Evolutionary conservation across 2,113 vertebrate species (phyloP).

Genomic region (Heloderma charlesbogerti): DNA sequence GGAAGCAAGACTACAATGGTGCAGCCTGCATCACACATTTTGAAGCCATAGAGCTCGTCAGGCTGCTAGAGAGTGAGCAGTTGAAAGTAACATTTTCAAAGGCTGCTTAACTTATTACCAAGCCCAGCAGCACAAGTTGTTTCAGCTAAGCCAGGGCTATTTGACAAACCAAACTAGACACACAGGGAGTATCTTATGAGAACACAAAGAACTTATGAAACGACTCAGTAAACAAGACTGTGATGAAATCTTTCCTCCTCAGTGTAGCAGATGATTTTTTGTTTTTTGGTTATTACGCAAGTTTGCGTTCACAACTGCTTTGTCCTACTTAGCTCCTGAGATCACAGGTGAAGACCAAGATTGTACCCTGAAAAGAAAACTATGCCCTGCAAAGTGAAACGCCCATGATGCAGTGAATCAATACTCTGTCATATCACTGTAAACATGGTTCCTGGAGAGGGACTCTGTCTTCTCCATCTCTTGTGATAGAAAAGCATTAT

Average conservation of each 20-base stretch:
- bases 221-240: not conserved
- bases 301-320: not conserved
- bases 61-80: not conserved
- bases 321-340: not conserved
- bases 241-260: conserved; percentile 18
- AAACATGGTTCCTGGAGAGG: not conserved
- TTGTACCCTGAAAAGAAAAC: not conserved
- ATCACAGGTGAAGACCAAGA: not conserved
- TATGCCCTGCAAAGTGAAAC: not conserved
- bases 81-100: not conserved
- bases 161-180: not conserved
- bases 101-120: not conserved
- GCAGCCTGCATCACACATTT: too few relatives aligned
- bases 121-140: not conserved
- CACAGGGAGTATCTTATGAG: conserved; percentile 7
- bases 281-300: not conserved
- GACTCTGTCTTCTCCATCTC: not conserved
- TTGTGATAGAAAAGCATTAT: not conserved
- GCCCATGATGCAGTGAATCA: not conserved
- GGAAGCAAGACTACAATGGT: not conserved
- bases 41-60: not conserved
- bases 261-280: not conserved
- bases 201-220: not conserved
- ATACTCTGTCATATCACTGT: not conserved
- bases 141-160: not conserved